These are phyloP conservation scores for Erynnis tages DNA, from an alignment of 2,888 invertebrate genomes.

Conservation along the genomic window DNA sequence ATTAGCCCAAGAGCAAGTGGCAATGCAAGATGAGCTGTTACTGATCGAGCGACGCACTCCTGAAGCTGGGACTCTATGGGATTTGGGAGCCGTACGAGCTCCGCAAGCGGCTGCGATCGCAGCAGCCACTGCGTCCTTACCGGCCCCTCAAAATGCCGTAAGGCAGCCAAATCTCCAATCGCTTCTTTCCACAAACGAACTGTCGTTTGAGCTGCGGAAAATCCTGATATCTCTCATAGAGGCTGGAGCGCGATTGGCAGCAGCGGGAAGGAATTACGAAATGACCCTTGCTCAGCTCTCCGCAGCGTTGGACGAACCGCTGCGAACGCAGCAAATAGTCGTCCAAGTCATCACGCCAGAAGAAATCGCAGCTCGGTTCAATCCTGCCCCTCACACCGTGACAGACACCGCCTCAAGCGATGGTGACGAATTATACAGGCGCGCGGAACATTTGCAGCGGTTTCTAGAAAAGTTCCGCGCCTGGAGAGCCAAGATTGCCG, in stretches of 20 bases:
- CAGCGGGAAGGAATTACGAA: conserved; percentile 66
- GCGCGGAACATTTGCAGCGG: conserved; percentile 62
- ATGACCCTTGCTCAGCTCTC: conserved; percentile 60
- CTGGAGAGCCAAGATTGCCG: conserved; percentile 60
- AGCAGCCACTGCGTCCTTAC: conserved; percentile 67
- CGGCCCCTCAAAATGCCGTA: conserved; percentile 50
- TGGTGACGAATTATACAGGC: conserved; percentile 44
- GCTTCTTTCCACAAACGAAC: conserved; percentile 66
- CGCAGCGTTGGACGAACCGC: conserved; percentile 64
- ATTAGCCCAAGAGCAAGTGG: conserved; percentile 61
- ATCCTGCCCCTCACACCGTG: conserved; percentile 35
- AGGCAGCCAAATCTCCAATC: conserved; percentile 71
- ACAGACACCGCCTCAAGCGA: conserved; percentile 31
- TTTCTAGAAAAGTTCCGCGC: conserved; percentile 68
- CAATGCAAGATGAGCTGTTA: conserved; percentile 62
- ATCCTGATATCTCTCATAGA: conserved; percentile 71
- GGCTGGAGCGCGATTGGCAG: conserved; percentile 69
- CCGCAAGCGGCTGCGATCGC: conserved; percentile 64
- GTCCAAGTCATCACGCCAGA: conserved; percentile 69
- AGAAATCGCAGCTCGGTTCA: conserved; percentile 58
- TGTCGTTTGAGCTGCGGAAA: conserved; percentile 65
- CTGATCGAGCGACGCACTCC: conserved; percentile 62
- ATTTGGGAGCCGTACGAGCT: conserved; percentile 65
- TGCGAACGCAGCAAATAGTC: conserved; percentile 43
- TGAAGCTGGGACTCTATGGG: conserved; percentile 68